Percentiles rank a stretch among this genome's conserved stretches.
Conservation (phyloP, 2,797 vertebrate genomes). For the Gallinago solitaria region DNA sequence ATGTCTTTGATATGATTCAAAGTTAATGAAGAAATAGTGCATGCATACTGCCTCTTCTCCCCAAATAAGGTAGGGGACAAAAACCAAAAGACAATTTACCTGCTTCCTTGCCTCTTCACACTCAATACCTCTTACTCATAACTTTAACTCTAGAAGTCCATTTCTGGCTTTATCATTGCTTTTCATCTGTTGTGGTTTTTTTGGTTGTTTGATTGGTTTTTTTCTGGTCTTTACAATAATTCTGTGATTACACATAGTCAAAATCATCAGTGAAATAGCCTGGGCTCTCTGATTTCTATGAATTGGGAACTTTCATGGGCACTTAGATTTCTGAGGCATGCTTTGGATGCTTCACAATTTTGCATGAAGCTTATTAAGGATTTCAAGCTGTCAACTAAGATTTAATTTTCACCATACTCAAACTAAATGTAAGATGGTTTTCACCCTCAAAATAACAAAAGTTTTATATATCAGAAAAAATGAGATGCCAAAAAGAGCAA, state of each 20-base stretch:
- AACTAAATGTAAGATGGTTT: background rate
- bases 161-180: background rate
- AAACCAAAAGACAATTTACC: background rate
- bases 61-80: background rate
- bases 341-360: background rate
- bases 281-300: background rate
- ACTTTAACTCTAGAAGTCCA: background rate
- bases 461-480: background rate
- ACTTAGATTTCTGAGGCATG: background rate
- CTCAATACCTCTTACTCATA: background rate
- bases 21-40: background rate
- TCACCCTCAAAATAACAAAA: background rate
- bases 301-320: background rate
- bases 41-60: background rate
- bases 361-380: background rate
- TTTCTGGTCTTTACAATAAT: background rate
- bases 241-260: background rate
- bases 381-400: background rate
- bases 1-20: background rate
- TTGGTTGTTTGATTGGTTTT: too few species aligned
- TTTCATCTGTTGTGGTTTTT: background rate
- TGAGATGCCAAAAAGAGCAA: background rate
- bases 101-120: background rate
- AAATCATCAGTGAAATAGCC: background rate
- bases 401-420: background rate